Percentiles rank a stretch among this genome's conserved stretches.
Evolutionary conservation across 2,888 invertebrate genomes (phyloP).

Genomic region (Thymelicus sylvestris): DNA sequence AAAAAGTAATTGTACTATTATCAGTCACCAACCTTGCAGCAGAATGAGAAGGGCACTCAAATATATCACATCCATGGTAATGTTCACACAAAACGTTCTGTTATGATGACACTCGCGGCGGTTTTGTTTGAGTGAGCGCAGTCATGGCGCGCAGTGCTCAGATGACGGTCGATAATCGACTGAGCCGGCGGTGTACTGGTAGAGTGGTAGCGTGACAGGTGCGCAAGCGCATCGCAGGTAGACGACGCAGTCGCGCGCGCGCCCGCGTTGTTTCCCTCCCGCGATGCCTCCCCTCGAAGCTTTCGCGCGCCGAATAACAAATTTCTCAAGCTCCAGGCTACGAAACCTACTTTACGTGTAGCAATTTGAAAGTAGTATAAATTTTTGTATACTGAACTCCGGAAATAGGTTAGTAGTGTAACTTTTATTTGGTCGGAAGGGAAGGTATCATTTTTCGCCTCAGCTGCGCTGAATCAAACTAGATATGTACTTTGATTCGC

Average conservation of each 20-base stretch:
- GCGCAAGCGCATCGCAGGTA: slow-evolving; percentile 47
- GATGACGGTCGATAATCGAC: slow-evolving; percentile 57
- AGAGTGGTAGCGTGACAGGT: slow-evolving; percentile 54
- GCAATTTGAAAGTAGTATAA: slow-evolving; percentile 43
- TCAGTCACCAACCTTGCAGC: slow-evolving; percentile 59
- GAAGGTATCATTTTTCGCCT: neutral
- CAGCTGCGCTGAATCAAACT: too few relatives aligned
- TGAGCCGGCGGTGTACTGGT: slow-evolving; percentile 47
- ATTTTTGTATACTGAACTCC: slow-evolving; percentile 3
- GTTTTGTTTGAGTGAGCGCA: slow-evolving; percentile 49
- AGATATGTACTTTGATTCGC: too few relatives aligned
- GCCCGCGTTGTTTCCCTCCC: slow-evolving; percentile 40
- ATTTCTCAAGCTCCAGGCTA: slow-evolving; percentile 62
- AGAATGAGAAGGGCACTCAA: slow-evolving; percentile 57
- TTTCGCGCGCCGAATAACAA: slow-evolving; percentile 72
- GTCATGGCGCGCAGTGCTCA: slow-evolving; percentile 62
- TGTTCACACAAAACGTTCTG: slow-evolving; percentile 57
- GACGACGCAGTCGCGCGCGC: slow-evolving; percentile 51
- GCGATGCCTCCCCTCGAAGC: slow-evolving; percentile 47
- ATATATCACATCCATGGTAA: slow-evolving; percentile 71
- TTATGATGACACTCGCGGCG: slow-evolving; percentile 69
- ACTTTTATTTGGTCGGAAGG: neutral
- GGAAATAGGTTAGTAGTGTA: slow-evolving; percentile 44
- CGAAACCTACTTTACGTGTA: slow-evolving; percentile 47
- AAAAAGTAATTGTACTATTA: slow-evolving; percentile 24